These are phyloP conservation scores for Lepidurus packardi DNA, from an alignment of 1,140 invertebrate genomes.

Conservation along the genomic window DNA sequence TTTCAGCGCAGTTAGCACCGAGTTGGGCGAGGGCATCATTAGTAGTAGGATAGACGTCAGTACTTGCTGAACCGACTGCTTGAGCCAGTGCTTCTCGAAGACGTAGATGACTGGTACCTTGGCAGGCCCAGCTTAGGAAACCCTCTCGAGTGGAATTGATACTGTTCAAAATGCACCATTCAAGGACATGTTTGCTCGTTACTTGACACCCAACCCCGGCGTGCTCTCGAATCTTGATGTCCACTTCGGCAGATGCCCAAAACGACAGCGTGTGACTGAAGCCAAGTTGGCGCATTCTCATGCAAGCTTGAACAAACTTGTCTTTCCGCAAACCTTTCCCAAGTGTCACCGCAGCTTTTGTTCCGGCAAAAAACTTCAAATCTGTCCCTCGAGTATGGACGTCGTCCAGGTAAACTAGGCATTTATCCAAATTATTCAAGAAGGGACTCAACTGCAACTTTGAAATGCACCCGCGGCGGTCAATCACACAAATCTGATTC, in stretches of 20 bases:
- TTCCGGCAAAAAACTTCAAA: constrained; percentile 34
- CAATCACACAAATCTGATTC: constrained; percentile 34
- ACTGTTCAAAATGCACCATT: constrained; percentile 36
- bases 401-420: constrained; percentile 38
- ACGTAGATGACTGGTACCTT: constrained; percentile 22
- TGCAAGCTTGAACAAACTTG: constrained; percentile 38
- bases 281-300: constrained; percentile 36
- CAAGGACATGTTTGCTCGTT: constrained; percentile 30
- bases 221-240: constrained; percentile 33
- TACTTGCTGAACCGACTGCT: constrained; percentile 28
- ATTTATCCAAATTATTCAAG: constrained; percentile 28
- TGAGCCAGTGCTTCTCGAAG: constrained; percentile 32
- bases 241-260: constrained; percentile 36
- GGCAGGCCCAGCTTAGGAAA: constrained; percentile 11
- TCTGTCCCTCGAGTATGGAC: constrained; percentile 38
- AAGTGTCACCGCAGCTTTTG: constrained; percentile 35
- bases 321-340: constrained; percentile 37
- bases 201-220: not conserved
- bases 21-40: constrained; percentile 28
- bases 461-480: not conserved
- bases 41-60: constrained; percentile 23
- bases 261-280: constrained; percentile 35
- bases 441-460: constrained; percentile 33
- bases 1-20: constrained; percentile 32
- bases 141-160: constrained; percentile 31